Evolutionary conservation across 2,888 invertebrate genomes (phyloP), one percentile per base, ranked within the genome.

Genomic region (Diplazon laetatorius): DNA sequence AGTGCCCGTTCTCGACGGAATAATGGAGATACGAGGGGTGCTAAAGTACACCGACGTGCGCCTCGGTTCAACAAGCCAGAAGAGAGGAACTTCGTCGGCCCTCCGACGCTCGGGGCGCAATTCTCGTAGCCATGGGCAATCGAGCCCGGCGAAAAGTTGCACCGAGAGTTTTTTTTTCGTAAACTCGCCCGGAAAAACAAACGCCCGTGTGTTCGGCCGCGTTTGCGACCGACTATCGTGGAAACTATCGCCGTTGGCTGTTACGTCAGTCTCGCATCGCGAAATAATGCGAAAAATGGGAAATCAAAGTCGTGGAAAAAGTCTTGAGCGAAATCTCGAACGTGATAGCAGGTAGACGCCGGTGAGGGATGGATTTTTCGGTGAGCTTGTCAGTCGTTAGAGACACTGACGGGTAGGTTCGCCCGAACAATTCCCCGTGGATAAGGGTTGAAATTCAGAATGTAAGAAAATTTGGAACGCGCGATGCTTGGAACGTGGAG

Each of bases 91-190:
- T 65, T 62, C 37, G 52, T 14, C 14, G 65, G 69, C 35, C n/a
- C 37, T 6, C 30, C 4, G 30, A 30, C 16, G 14, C 50, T 59
- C 8, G 44, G 30, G 44, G 63, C 37, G 25, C 60, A 50, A 70
- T 69, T 63, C 63, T 30, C 57, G 48, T 30, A 50, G 57, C 42
- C 55, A 25, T 46, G 44, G 10, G 14, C 22, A 16, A 18, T 25
- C 25, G 18, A 55, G 35, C 14, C 10, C 35, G 25, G 39, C 39
- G 42, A 72, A 73, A 77, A 73, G 30, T 69, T 42, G 59, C n/a
- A 55, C 48, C 1, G 42, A 65, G 74, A 50, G 57, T 73, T 76
- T 63, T 69, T 46, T 73, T 76, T 63, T 69, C 37, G 57, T 63
- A 69, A 46, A 72, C 63, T 66, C 62, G 62, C n/a, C n/a, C n/a